These are phyloP conservation scores for Leucoptera coffeella DNA, from an alignment of 2,888 invertebrate species.

Conservation along the genomic window DNA sequence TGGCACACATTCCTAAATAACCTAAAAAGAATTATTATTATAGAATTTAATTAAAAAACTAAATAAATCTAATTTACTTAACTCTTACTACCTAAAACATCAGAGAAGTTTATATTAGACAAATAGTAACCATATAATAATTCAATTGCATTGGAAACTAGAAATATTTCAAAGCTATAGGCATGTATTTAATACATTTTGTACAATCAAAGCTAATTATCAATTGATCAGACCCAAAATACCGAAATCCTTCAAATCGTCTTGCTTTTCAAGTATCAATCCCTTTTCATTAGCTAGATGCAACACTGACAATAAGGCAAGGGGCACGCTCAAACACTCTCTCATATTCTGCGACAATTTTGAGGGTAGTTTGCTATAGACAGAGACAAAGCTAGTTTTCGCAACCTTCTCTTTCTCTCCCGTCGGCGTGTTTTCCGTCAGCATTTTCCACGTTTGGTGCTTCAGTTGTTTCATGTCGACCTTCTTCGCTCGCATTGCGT, in stretches of 20 bases:
- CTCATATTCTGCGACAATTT: constrained; percentile 56
- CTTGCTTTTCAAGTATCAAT: constrained; percentile 44
- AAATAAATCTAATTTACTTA: too few species aligned
- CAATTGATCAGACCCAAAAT: constrained; percentile 29
- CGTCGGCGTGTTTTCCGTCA: constrained; percentile 29
- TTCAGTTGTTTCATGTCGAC: constrained; percentile 83
- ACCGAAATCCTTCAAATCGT: constrained; percentile 47
- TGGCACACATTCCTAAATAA: too few species aligned
- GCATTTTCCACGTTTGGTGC: constrained; percentile 62
- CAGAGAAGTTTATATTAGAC: background rate
- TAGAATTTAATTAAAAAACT: too few species aligned
- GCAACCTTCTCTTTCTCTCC: constrained; percentile 27
- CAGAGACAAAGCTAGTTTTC: constrained; percentile 40
- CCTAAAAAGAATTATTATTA: too few species aligned
- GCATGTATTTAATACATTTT: constrained; percentile 3
- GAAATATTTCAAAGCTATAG: too few species aligned
- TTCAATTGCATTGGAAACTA: background rate
- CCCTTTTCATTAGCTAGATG: constrained; percentile 81
- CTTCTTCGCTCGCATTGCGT: constrained; percentile 77
- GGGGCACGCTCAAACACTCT: constrained; percentile 68
- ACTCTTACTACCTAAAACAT: too few species aligned
- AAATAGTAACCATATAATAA: background rate
- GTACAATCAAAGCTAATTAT: constrained; percentile 1
- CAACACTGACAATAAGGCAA: constrained; percentile 74
- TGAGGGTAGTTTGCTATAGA: constrained; percentile 54